These are phyloP conservation scores for Panulirus ornatus DNA, from an alignment of 1,140 invertebrate species.

Conservation along the genomic window DNA sequence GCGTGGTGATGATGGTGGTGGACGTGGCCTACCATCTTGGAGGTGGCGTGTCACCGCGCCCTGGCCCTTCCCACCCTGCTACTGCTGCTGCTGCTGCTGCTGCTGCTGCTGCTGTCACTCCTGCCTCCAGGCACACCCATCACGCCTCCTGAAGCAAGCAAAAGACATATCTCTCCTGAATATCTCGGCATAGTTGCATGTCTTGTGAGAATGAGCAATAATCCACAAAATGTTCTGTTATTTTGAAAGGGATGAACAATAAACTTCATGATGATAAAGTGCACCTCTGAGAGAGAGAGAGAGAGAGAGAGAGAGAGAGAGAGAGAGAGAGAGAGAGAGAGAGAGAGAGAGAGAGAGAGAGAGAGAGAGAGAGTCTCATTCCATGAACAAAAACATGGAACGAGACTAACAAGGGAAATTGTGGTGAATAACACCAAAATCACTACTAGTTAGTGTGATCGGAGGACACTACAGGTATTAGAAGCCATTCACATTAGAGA, in stretches of 20 bases:
- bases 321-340: background rate
- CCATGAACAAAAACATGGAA: background rate
- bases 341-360: too few relatives aligned
- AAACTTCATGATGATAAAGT: too few relatives aligned
- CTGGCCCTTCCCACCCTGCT: background rate
- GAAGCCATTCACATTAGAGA: too few relatives aligned
- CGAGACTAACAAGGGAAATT: too few relatives aligned
- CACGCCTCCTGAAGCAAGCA: background rate
- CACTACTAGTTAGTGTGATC: too few relatives aligned
- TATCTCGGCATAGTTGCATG: too few relatives aligned
- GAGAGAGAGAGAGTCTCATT: background rate
- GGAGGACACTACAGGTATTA: too few relatives aligned
- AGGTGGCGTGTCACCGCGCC: constrained; percentile 41
- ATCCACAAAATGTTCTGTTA: too few relatives aligned
- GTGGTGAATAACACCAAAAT: too few relatives aligned
- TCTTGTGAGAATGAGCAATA: too few relatives aligned
- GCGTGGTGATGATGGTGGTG: constrained; percentile 40
- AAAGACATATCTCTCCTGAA: background rate
- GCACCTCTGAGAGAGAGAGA: background rate
- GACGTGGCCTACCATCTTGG: constrained; percentile 35
- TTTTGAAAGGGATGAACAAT: too few relatives aligned
- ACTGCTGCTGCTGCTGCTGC: constrained; percentile 22
- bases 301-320: background rate
- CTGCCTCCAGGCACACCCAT: constrained; percentile 30
- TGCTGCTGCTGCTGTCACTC: background rate